Evolutionary conservation across 2,797 vertebrate genomes (phyloP), one percentile per base, ranked within the genome.

Genomic region (Muscicapa striata): DNA sequence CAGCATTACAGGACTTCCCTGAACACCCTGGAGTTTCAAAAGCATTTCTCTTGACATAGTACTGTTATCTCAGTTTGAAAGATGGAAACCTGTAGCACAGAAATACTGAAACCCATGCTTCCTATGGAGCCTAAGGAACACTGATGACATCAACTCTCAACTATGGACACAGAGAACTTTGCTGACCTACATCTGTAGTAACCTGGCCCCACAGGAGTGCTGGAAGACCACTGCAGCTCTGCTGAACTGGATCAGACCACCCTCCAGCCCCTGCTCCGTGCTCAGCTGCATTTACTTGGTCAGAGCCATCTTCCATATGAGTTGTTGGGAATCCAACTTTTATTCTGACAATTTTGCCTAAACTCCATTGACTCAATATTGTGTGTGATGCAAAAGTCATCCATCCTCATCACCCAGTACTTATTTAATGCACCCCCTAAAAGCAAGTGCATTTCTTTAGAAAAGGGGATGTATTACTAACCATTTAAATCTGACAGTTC

Each of bases 61-160:
- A 49, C 30, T 38, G 6, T 45, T 67, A 43, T 23, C 23, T 80
- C 62, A n/a, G 1, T 24, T 61, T 54, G 77, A 41, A 54, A 76
- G 27, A 34, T 3, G 13, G 75, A 89, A 85, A 66, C 7, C 20
- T 87, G 32, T 10, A 77, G 45, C 48, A 85, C 12, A 64, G 55
- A 40, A 81, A 63, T 69, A 36, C 17, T 55, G 51, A 1, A 26
- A 66, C 6, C 10, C 18, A 78, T 83, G 12, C 40, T 70, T 83
- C 49, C 80, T 20, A 54, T 72, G n/a, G 51, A 54, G 61, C 14
- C 30, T 29, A 63, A 15, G 45, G 30, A 82, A 32, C 5, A 22
- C 7, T 34, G 11, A 6, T n/a, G 23, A 64, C 23, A 13, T 30
- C 4, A 8, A n/a, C 13, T 5, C 7, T 80, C 3, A 1, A 8